Evolutionary conservation across 2,113 vertebrate species (phyloP), one percentile per base, ranked within the genome.

Genomic region (Neodontobutis hainanensis): DNA sequence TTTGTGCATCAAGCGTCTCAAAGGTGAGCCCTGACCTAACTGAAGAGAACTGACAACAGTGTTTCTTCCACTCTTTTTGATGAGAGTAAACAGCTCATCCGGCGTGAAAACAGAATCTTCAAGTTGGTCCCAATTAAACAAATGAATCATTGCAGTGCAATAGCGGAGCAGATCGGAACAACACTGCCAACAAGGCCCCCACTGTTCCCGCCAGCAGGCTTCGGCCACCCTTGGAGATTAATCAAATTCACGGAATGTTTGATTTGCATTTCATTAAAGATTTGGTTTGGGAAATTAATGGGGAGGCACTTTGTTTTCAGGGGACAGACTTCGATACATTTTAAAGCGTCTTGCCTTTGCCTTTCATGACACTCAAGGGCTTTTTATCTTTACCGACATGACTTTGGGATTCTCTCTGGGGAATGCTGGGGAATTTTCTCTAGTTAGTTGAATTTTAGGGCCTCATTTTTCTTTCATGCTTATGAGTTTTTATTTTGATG

Each of bases 201-300:
- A 74, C 85, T 78, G 85, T 74, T 85, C 43, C 64, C 78, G 81
- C 64, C 85, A 81, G 84, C 88, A 62, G 84, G 83, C 78, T 60
- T 47, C 16, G 58, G 75, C 85, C 84, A 82, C 86, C 88, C 78
- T 83, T 44, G 36, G 87, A 80, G 90, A 86, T 88, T 89, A 86
- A 90, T 89, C 86, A 83, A 77, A 87, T 86, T 87, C 80, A 77
- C 12, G 48, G 70, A 83, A 79, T 74, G 78, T 85, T 87, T 87
- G 84, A 88, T 90, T 90, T 88, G 73, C 86, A 92, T 90, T 88
- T 87, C 84, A 88, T 89, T 89, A 87, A 77, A 82, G 36, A 80
- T 82, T 82, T 67, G 64, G 71, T 47, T 35, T 60, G 75, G 66
- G 57, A 83, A 88, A 84, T 87, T 64, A 85, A 84, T 70, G 11